Evolutionary conservation across 1,140 invertebrate genomes (phyloP), one percentile per base, ranked within the genome.

Genomic region (Drosophila sp.): DNA sequence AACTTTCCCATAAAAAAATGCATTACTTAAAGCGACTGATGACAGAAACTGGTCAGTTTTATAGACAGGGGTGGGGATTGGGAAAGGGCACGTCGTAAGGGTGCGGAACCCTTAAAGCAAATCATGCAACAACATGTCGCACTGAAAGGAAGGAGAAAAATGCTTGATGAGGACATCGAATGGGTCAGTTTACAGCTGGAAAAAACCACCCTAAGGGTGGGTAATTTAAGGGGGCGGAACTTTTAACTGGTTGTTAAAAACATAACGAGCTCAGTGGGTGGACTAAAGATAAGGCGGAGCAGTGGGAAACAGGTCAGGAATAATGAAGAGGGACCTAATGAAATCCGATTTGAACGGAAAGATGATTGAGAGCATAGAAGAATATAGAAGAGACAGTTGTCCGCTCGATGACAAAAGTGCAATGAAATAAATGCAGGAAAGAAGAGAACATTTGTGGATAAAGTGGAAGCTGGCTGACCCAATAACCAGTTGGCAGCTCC

Each of bases 181-280:
- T 16, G 82, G 82, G 83, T 87, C 76, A 89, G 36, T 58, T 89
- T 71, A 71, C 48, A 51, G 63, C 63, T 66, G 61, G 70, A 63
- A 4, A 38, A 32, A 8, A 9, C 25, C n/a, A n/a, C 57, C 8
- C 16, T 13, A 27, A 13, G 38, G 34, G 34, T 38, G 18, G 4
- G 14, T 14, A 18, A 21, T 18, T 25, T 25, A 41, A 6, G 11
- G 3, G 43, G 62, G 71, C 62, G 43, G 32, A 7, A 6, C n/a
- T 76, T 80, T 75, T 76, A 83, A 83, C 72, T 76, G 76, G 72
- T 79, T 58, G 62, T 83, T 83, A 65, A 54, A 79, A 72, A 58
- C 72, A 21, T 21, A 21, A 21, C 21, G 21, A 21, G 21, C 21
- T 21, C 21, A 53, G 14, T 29, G 32, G 38, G 4, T 14, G 40